These are phyloP conservation scores for Ornithorhynchus anatinus DNA, from an alignment of 2,113 vertebrate genomes.

Conservation along the genomic window DNA sequence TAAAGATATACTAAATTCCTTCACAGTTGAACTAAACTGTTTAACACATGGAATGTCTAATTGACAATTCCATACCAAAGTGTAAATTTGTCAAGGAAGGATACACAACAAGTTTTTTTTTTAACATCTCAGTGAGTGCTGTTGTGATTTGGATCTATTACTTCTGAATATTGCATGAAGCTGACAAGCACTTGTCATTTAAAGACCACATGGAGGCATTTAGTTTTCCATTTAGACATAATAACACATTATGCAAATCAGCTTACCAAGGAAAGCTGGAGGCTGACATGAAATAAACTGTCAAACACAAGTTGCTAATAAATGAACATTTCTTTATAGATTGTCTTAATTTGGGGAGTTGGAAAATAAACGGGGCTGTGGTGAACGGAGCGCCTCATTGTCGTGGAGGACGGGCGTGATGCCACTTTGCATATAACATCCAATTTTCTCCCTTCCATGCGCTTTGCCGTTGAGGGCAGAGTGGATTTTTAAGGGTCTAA, in stretches of 20 bases:
- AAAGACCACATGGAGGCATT: constrained; percentile 84
- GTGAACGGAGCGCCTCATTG: constrained; percentile 40
- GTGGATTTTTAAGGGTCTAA: too few relatives aligned
- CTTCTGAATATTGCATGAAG: constrained; percentile 84
- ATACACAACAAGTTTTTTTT: constrained; percentile 72
- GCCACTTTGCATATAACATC: constrained; percentile 39
- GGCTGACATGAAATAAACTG: constrained; percentile 80
- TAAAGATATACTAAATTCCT: constrained; percentile 70
- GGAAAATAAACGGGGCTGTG: constrained; percentile 60
- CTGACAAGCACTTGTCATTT: constrained; percentile 85
- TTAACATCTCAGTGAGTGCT: constrained; percentile 69
- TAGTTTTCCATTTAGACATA: constrained; percentile 86
- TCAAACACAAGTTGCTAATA: constrained; percentile 83
- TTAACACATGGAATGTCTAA: constrained; percentile 76
- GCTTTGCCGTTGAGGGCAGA: too few relatives aligned
- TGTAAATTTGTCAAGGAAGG: constrained; percentile 77
- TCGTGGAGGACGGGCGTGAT: constrained; percentile 15
- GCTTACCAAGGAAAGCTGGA: constrained; percentile 78
- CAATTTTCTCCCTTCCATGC: constrained; percentile 15
- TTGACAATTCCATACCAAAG: constrained; percentile 73
- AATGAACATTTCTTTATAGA: constrained; percentile 81
- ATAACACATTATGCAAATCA: constrained; percentile 87
- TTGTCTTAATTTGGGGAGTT: constrained; percentile 74
- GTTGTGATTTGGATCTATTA: constrained; percentile 81
- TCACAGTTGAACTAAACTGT: constrained; percentile 76